Evolutionary conservation across 2,113 vertebrate species (phyloP).

Genomic region (Actenoides lindsayi): DNA sequence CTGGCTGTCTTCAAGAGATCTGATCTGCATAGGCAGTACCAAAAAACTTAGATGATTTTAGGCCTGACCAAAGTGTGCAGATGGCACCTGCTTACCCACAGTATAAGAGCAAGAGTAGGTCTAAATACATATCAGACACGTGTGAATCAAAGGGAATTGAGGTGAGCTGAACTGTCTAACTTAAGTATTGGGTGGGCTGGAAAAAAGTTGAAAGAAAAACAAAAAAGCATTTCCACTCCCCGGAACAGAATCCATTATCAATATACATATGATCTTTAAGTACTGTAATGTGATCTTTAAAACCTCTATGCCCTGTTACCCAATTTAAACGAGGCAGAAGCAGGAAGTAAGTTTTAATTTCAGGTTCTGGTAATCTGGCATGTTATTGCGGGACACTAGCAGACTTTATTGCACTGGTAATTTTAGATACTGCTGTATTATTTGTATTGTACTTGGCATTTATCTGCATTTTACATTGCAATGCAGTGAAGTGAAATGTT

Average conservation of each 20-base stretch:
- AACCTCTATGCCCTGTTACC: neutral
- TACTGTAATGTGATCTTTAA: neutral
- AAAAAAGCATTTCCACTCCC: neutral
- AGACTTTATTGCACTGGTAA: neutral
- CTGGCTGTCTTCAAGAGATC: neutral
- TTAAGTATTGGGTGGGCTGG: neutral
- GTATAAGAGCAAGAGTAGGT: neutral
- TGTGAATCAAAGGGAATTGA: neutral
- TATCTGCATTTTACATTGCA: neutral
- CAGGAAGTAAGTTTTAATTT: neutral
- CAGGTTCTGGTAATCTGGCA: neutral
- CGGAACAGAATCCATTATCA: neutral
- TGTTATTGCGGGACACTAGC: neutral
- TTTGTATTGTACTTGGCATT: neutral
- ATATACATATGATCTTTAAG: neutral
- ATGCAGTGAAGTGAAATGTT: neutral
- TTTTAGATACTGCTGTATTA: neutral
- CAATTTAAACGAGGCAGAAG: neutral
- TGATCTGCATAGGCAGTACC: neutral
- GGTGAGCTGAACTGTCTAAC: neutral
- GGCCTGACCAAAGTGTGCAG: neutral
- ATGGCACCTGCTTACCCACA: neutral
- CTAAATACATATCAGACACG: neutral
- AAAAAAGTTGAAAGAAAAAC: neutral
- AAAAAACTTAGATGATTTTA: neutral